phyloP scores from a whole-genome alignment of 2,113 vertebrate species.

The Phylloscopus trochiloides region DNA sequence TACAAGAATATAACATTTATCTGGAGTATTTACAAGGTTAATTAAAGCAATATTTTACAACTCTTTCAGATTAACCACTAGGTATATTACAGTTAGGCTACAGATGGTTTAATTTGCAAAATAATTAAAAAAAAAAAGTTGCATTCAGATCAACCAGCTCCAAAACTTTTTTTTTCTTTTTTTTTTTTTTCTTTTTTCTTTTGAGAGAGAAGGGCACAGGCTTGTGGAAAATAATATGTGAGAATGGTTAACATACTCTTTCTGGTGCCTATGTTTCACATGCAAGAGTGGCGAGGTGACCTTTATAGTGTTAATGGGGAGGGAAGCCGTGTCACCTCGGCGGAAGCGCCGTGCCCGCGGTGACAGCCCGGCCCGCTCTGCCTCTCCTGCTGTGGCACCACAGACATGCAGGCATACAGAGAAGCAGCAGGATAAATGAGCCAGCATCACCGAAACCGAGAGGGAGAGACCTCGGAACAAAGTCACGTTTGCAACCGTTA shows the following conservation, averaged over 20 bases:
- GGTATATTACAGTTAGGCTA: constrained; percentile 79
- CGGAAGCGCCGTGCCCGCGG: neutral
- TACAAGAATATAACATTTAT: constrained; percentile 90
- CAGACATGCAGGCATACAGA: neutral
- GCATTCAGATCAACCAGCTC: constrained; percentile 47
- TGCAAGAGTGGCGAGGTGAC: constrained; percentile 7
- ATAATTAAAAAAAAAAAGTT: constrained; percentile 7
- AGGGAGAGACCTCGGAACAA: neutral
- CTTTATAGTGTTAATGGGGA: neutral
- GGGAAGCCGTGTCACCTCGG: neutral
- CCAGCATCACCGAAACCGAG: neutral
- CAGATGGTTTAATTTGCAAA: constrained; percentile 69
- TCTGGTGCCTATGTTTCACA: constrained; percentile 55
- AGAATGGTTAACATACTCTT: constrained; percentile 54
- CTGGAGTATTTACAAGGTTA: constrained; percentile 92
- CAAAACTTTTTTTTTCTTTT: neutral
- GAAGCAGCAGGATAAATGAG: constrained; percentile 34
- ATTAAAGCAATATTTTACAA: constrained; percentile 86
- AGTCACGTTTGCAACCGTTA: constrained; percentile 34
- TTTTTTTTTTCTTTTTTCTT: neutral
- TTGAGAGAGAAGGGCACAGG: neutral
- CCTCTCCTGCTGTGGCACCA: neutral
- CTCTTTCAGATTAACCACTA: constrained; percentile 72
- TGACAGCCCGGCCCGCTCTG: constrained; percentile 49
- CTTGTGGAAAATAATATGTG: constrained; percentile 40